Base-by-base conservation (phyloP, 2,113 vertebrate genomes). In the Nansenia antarctica region DNA sequence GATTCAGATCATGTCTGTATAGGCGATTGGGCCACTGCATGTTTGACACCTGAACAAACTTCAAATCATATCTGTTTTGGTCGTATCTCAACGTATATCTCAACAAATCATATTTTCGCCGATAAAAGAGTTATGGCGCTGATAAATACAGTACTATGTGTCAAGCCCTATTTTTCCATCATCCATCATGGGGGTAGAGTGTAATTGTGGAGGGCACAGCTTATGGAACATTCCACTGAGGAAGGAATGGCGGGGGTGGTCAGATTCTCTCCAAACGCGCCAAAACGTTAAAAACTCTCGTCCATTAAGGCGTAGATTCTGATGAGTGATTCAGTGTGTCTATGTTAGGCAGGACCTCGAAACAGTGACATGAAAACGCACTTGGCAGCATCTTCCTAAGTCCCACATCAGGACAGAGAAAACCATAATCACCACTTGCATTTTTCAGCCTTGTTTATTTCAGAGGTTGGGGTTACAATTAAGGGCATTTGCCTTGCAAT, bases 401-500 rank as follows among this genome's bases (percentile, higher is more conserved):
- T 91, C 83, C 91, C 90, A 92, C 91, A 92, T 93, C 89, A 90
- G 91, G 89, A 72, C 83, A 75, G 68, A 69, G 66, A 83, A 89
- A 92, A 89, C 91, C 91, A 92, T 92, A 93, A 93, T 91, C 86
- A 88, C 79, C 78, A 83, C 87, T 89, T 90, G 85, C 76, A 85
- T 87, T 89, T 86, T 87, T 91, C 87, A 80, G 87, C 77, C 88
- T 87, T 92, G 90, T 93, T 93, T 92, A 92, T 93, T 93, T 92
- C 89, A 86, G 87, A 88, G 90, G 82, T 89, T 81, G 88, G 86
- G 87, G 82, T 88, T 91, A 90, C 90, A 93, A 92, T 92, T 91
- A 92, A 91, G 88, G 87, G 67, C 87, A 92, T 92, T 92, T 89
- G 88, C 89, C 85, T 91, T 92, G 85, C 90, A 92, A 92, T 93